Evolutionary conservation across 2,888 invertebrate species (phyloP), one percentile per base, ranked within the genome.

Genomic region (Epistrophe eligans): DNA sequence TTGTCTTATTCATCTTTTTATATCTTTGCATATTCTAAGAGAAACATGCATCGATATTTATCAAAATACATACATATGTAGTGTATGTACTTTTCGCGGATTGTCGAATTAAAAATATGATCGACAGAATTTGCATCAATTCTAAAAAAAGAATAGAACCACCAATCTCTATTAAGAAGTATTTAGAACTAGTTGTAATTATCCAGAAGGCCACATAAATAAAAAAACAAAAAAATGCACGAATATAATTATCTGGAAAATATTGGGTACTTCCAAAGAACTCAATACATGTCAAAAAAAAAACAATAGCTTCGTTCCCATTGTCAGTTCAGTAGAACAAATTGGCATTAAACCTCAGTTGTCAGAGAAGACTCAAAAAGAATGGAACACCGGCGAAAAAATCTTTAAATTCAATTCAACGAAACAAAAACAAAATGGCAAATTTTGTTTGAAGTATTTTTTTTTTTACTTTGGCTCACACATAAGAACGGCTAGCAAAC

Each of bases 381-480:
- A 73, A 55, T 7, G 67, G 62, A 85, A 76, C 83, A 83, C 87
- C 87, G 87, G 87, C 79, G 77, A 77, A 79, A 60, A 72, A 71
- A 79, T 28, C 74, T 50, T 19, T 57, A 84, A 82, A 84, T 40
- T 88, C 45, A 82, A 84, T 40, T 88, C 45, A n/a, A 83, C 79
- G 76, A 81, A 52, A 81, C 38, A 55, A 71, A 79, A 83, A 84
- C 87, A 85, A 87, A 88, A 88, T 79, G 80, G 72, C 71, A 79
- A 74, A 83, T 83, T 67, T 3, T 19, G 45, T 45, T 10, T 40
- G 76, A 70, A 28, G 11, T 45, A 72, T 55, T 60, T 60, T 58
- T 52, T 15, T 52, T 52, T 58, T 24, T 13, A 24, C 7, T 28
- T 7, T 24, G 10, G 19, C 13, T 19, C 7, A 40, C 4, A n/a